phyloP scores from a whole-genome alignment of 2,113 vertebrate genomes.

The Hassar affinis region DNA sequence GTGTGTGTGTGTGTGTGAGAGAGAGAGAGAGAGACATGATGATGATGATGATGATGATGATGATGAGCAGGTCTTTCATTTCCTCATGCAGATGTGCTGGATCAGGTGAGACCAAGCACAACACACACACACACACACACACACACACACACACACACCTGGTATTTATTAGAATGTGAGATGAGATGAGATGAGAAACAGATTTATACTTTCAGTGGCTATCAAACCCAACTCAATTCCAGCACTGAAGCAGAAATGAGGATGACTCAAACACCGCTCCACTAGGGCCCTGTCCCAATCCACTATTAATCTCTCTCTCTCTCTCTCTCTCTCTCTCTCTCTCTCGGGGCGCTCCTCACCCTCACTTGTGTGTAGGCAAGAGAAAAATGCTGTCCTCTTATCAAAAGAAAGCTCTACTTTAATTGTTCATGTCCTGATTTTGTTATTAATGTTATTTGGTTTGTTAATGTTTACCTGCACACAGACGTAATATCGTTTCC shows the following conservation, averaged over 20 bases:
- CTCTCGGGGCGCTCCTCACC: slow-evolving; percentile 32
- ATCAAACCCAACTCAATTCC: slow-evolving; percentile 31
- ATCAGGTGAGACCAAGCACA: background rate
- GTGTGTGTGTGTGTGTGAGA: too few species aligned
- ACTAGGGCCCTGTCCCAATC: slow-evolving; percentile 36
- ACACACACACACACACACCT: too few species aligned
- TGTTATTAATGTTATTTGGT: too few species aligned
- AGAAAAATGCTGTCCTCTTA: slow-evolving; percentile 17
- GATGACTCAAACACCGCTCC: slow-evolving; percentile 25
- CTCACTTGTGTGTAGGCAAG: slow-evolving; percentile 3
- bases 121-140: slow-evolving; percentile 28
- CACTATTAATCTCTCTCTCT: slow-evolving; percentile 40
- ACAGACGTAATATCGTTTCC: too few species aligned
- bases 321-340: too few species aligned
- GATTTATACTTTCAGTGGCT: slow-evolving; percentile 29
- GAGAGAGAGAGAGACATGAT: background rate
- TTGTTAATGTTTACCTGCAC: background rate
- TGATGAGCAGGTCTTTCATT: slow-evolving; percentile 6
- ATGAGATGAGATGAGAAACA: slow-evolving; percentile 21
- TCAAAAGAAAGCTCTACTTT: background rate
- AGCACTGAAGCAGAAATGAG: slow-evolving; percentile 37
- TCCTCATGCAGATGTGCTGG: slow-evolving; percentile 31
- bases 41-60: background rate
- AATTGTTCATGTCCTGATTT: background rate
- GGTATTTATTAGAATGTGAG: too few species aligned